A percentile compares a stretch with the other conserved stretches of the same genome.
These are phyloP conservation scores for Acrocera orbiculus DNA, from an alignment of 2,888 invertebrate genomes.

Conservation along the genomic window DNA sequence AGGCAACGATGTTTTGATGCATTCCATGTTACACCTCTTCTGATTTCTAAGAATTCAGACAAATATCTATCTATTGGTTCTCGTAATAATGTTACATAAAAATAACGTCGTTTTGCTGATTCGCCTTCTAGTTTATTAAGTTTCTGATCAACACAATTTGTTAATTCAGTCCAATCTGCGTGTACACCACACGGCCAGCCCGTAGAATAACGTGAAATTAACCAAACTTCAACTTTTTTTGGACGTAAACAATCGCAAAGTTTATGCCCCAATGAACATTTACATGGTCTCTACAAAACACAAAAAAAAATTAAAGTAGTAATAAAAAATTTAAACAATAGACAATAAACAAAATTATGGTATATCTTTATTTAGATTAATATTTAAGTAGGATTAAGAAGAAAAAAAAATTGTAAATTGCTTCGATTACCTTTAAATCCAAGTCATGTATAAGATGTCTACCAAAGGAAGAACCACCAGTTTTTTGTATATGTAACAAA, in stretches of 20 bases:
- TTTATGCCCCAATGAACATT: slow-evolving; percentile 76
- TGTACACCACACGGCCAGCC: slow-evolving; percentile 98
- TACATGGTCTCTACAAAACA: slow-evolving; percentile 71
- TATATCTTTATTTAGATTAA: too few species aligned
- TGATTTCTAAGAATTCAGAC: slow-evolving; percentile 93
- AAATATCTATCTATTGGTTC: slow-evolving; percentile 86
- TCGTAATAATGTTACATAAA: slow-evolving; percentile 87
- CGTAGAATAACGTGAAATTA: slow-evolving; percentile 92
- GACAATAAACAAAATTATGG: too few species aligned
- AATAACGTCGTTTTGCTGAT: slow-evolving; percentile 68
- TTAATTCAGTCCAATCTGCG: slow-evolving; percentile 96
- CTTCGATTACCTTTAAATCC: slow-evolving; percentile 56
- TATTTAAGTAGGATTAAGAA: too few species aligned
- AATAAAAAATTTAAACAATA: too few species aligned
- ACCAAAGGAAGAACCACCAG: slow-evolving; percentile 95
- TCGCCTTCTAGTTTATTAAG: slow-evolving; percentile 81
- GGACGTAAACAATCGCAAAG: slow-evolving; percentile 84
- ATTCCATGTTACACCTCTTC: slow-evolving; percentile 92
- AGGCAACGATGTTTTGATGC: slow-evolving; percentile 58
- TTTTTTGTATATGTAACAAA: slow-evolving; percentile 97
- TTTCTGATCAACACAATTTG: slow-evolving; percentile 76
- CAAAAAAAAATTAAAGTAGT: too few species aligned
- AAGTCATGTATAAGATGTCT: slow-evolving; percentile 90
- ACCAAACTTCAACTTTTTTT: slow-evolving; percentile 86
- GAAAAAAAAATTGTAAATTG: not conserved